Base-by-base conservation (phyloP, 2,113 vertebrate species). In the Brachypodius melanocephalos region DNA sequence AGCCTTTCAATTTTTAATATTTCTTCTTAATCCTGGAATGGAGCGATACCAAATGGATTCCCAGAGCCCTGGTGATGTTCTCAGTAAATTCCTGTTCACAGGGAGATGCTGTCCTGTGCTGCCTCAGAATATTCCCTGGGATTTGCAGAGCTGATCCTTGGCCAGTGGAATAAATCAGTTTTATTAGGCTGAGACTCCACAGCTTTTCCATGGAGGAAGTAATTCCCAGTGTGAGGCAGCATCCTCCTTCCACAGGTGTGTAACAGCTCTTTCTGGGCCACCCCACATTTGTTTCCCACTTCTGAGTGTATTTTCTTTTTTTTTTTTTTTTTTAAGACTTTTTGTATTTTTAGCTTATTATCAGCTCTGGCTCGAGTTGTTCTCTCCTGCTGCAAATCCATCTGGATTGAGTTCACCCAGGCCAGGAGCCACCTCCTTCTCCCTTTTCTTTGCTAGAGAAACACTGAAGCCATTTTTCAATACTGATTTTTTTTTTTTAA, bases 1-100 rank as follows among this genome's bases (percentile, higher is more conserved):
- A 93, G 78, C 77, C 52, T 95, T 91, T 75, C 54, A 55, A 22
- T 91, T 97, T 96, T 95, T 95, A 88, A 8, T 90, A 43, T 45
- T 90, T 32, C 48, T 71, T 75, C 88, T 88, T 86, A 79, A 69
- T 94, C 88, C 90, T 83, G 90, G 92, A 55, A 38, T 1, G 71
- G 46, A 82, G 82, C 5, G 19, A 90, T 59, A 96, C 93, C 93
- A 91, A 96, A 90, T 95, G 88, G 88, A 83, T 83, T 45, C 36
- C 79, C 68, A 80, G 90, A 73, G 85, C 79, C 89, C 75, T 16
- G 11, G 43, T 59, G 85, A 59, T 4, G 34, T 69, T 80, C 62
- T 77, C 90, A 88, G 3, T 62, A 80, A 96, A 89, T 38, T 49
- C 48, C 78, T 84, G 55, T 36, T 26, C 51, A 36, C 46, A 89